Evolutionary conservation across 1,140 invertebrate genomes (phyloP).

Genomic region (Lordiphosa stackelbergi): DNA sequence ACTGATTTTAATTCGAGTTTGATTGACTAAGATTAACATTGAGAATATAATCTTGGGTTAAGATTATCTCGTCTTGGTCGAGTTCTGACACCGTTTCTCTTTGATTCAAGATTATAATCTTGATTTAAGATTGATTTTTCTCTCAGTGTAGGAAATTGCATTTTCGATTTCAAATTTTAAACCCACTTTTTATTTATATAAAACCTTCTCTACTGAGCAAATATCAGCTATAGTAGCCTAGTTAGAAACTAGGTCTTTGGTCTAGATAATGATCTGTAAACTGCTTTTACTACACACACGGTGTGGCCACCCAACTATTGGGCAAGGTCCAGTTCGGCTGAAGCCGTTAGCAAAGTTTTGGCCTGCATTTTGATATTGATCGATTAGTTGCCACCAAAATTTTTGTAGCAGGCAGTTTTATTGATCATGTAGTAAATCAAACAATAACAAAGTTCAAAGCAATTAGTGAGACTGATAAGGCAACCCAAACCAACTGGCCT

Average conservation of each 20-base stretch:
- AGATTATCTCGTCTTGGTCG: too few species aligned
- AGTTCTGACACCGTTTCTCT: too few species aligned
- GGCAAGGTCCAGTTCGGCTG: slow-evolving; percentile 63
- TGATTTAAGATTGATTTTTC: too few species aligned
- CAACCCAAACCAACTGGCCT: too few species aligned
- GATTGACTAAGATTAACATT: too few species aligned
- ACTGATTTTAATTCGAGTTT: too few species aligned
- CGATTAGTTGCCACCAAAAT: slow-evolving; percentile 37
- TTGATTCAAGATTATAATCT: too few species aligned
- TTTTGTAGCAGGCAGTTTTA: slow-evolving; percentile 43
- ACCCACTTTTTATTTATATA: too few species aligned
- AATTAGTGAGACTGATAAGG: too few species aligned
- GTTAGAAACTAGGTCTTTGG: slow-evolving; percentile 20
- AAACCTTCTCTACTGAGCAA: background rate
- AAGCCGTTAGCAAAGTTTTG: slow-evolving; percentile 38
- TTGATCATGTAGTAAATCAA: slow-evolving; percentile 61
- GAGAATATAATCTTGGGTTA: too few species aligned
- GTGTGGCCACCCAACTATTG: slow-evolving; percentile 43
- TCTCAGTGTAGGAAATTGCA: too few species aligned
- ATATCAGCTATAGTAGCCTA: background rate
- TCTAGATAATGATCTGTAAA: slow-evolving; percentile 33
- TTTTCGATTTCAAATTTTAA: too few species aligned
- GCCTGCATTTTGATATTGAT: slow-evolving; percentile 55
- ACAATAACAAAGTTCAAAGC: background rate
- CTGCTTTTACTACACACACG: slow-evolving; percentile 20